phyloP scores from a whole-genome alignment of 2,797 vertebrate species.

The Coracias cyanogaster region DNA sequence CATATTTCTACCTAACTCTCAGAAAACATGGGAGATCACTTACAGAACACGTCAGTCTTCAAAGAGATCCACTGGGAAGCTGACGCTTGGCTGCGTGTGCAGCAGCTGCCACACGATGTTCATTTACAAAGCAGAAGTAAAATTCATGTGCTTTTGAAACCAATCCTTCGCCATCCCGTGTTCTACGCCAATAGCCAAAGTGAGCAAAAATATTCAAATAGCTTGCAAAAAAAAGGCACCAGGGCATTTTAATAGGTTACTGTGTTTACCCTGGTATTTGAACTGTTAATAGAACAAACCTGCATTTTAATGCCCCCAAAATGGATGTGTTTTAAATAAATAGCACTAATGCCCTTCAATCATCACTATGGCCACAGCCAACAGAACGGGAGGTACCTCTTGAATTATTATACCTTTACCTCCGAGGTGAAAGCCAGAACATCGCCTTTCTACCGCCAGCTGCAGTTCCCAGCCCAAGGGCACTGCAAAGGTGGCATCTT shows the following conservation, averaged over 20 bases:
- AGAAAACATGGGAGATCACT: slow-evolving; percentile 25
- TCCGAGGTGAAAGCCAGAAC: background rate
- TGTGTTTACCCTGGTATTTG: background rate
- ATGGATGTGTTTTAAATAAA: background rate
- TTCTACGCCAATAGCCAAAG: background rate
- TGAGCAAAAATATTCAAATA: slow-evolving; percentile 43
- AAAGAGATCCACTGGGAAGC: slow-evolving; percentile 6
- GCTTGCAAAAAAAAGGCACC: background rate
- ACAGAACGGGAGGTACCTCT: fast-evolving
- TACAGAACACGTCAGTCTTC: slow-evolving; percentile 18
- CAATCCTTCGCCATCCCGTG: slow-evolving; percentile 5
- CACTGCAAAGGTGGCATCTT: background rate
- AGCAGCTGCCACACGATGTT: background rate
- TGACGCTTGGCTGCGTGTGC: fast-evolving
- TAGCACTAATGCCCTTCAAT: background rate
- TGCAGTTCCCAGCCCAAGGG: background rate
- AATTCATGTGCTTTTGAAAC: background rate
- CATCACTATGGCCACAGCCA: background rate
- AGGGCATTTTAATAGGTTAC: background rate
- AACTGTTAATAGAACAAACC: background rate
- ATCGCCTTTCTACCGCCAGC: background rate
- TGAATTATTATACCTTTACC: background rate
- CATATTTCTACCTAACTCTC: background rate
- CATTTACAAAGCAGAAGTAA: slow-evolving; percentile 57
- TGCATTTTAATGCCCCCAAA: background rate